Evolutionary conservation across 1,140 invertebrate species (phyloP).

Genomic region (Bombus consobrinus): DNA sequence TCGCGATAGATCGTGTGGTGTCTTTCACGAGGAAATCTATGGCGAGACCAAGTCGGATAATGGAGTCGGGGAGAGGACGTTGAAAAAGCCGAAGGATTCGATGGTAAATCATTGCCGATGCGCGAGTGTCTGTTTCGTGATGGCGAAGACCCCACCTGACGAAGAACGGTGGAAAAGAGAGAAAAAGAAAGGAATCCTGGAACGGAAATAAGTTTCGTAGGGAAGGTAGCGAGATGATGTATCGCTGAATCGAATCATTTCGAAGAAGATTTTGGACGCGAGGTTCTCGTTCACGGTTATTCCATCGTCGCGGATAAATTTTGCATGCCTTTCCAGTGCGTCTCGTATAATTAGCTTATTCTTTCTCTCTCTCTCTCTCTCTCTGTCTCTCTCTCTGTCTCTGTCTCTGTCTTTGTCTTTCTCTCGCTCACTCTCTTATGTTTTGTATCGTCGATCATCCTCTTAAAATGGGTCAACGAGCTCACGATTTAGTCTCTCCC

Average conservation of each 20-base stretch:
- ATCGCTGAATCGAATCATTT: slow-evolving; percentile 39
- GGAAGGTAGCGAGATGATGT: slow-evolving; percentile 33
- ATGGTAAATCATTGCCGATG: slow-evolving; percentile 59
- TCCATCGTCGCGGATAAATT: slow-evolving; percentile 23
- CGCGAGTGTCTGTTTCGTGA: slow-evolving; percentile 32
- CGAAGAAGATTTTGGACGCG: slow-evolving; percentile 26
- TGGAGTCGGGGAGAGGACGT: not conserved
- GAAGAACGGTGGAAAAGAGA: not conserved
- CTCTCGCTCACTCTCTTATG: not conserved
- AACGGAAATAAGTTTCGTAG: slow-evolving; percentile 40
- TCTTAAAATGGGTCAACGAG: slow-evolving; percentile 9
- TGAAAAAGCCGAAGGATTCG: slow-evolving; percentile 41
- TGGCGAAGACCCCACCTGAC: slow-evolving; percentile 8
- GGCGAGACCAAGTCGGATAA: not conserved
- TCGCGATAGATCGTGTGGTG: slow-evolving; percentile 21
- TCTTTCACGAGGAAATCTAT: slow-evolving; percentile 16
- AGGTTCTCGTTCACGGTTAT: not conserved
- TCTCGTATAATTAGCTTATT: not conserved
- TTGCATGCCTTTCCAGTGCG: not conserved
- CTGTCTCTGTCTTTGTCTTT: no score
- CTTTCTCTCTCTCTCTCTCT: not conserved
- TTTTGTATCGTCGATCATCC: not conserved
- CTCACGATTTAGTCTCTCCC: not conserved
- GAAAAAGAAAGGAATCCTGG: not conserved
- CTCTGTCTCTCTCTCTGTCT: no score